phyloP scores from a whole-genome alignment of 2,113 vertebrate species.

The Urocitellus parryii region DNA sequence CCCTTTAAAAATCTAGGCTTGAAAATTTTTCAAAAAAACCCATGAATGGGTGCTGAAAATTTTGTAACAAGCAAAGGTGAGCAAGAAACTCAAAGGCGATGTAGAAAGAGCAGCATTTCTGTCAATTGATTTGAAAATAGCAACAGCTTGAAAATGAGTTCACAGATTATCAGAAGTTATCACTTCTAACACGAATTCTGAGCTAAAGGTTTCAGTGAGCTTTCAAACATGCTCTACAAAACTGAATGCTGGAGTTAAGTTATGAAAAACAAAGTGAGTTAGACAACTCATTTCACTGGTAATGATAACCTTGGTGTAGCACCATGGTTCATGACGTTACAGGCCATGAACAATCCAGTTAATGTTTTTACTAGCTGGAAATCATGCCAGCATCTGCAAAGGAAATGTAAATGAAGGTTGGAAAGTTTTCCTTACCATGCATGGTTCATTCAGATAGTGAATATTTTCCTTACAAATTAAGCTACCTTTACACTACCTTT shows the following conservation, averaged over 20 bases:
- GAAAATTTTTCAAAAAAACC: neutral
- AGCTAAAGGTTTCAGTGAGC: conserved; percentile 37
- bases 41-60: neutral
- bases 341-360: neutral
- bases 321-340: neutral
- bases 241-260: conserved; percentile 38
- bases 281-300: neutral
- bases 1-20: neutral
- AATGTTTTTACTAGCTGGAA: neutral
- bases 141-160: conserved; percentile 53
- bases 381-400: neutral
- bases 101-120: neutral
- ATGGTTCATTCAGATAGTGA: neutral
- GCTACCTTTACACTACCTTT: neutral
- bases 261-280: neutral
- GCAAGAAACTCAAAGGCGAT: neutral
- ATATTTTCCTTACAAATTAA: neutral
- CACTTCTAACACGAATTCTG: conserved; percentile 25
- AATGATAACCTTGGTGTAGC: neutral
- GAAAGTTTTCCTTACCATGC: neutral
- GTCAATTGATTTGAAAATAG: conserved; percentile 6
- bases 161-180: conserved; percentile 9
- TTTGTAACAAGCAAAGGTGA: neutral
- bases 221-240: conserved; percentile 26
- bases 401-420: neutral